Percentiles rank a stretch among this genome's conserved stretches.
Conservation (phyloP, 2,113 vertebrate species). For the Beaufortia kweichowensis region DNA sequence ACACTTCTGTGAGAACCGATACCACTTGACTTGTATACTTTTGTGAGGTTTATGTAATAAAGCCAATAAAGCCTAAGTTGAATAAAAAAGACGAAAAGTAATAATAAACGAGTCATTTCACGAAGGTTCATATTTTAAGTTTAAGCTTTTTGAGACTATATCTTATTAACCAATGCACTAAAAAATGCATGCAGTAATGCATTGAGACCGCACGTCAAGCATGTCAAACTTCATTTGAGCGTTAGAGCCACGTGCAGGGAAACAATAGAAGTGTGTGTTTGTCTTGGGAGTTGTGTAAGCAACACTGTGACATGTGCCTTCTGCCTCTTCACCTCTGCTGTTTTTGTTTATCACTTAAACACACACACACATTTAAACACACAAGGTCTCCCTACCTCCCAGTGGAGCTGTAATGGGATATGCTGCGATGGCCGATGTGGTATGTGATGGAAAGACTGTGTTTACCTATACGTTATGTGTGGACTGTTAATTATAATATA, state of each 20-base stretch:
- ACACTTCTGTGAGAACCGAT: too few species aligned
- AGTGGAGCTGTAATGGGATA: conserved; percentile 4
- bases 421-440: not conserved
- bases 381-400: not conserved
- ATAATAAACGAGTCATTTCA: too few species aligned
- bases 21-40: too few species aligned
- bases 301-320: conserved; percentile 9
- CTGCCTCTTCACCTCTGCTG: conserved; percentile 15
- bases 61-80: too few species aligned
- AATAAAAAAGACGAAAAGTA: too few species aligned
- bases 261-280: not conserved
- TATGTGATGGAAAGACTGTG: not conserved
- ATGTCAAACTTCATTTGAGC: conserved; percentile 25
- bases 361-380: conserved; percentile 9
- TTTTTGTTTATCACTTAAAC: conserved; percentile 18
- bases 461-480: conserved; percentile 41
- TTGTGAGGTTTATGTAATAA: too few species aligned
- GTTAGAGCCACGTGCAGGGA: conserved; percentile 2
- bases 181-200: conserved; percentile 5
- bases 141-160: not conserved
- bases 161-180: not conserved
- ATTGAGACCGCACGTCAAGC: not conserved
- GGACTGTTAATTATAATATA: conserved; percentile 21
- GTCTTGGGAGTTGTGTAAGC: not conserved
- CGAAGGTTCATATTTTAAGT: not conserved